These are phyloP conservation scores for Otocyon megalotis DNA, from an alignment of 2,113 vertebrate species.

Conservation along the genomic window DNA sequence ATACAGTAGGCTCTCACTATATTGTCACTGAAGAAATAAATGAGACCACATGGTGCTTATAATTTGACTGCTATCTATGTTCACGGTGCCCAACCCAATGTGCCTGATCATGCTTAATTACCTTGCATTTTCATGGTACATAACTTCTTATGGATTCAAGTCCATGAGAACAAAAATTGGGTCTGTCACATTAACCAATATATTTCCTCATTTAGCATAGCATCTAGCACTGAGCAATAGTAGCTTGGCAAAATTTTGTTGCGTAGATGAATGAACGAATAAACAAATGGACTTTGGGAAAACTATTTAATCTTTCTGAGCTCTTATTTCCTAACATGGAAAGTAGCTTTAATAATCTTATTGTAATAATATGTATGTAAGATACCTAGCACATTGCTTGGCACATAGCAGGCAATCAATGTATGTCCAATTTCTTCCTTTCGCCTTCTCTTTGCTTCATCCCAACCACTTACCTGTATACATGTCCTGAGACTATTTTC, in stretches of 20 bases:
- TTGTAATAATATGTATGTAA: background rate
- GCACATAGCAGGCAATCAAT: background rate
- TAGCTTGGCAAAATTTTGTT: background rate
- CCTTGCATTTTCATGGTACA: background rate
- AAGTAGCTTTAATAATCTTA: background rate
- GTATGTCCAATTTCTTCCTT: background rate
- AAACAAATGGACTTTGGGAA: background rate
- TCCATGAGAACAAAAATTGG: background rate
- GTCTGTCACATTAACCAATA: background rate
- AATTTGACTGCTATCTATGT: background rate
- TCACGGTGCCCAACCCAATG: background rate
- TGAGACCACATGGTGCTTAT: background rate
- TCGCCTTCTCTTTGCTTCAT: background rate
- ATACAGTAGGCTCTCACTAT: background rate
- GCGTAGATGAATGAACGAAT: background rate
- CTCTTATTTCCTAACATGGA: background rate
- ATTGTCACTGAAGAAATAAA: background rate
- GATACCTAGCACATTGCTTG: background rate
- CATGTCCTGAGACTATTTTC: background rate
- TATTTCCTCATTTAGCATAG: background rate
- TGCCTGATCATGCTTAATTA: background rate
- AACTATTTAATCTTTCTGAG: background rate
- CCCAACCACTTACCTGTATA: background rate
- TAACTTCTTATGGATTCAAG: slow-evolving; percentile 1
- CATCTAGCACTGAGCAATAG: background rate